Evolutionary conservation across 2,888 invertebrate species (phyloP), one percentile per base, ranked within the genome.

Genomic region (Lingula anatina): DNA sequence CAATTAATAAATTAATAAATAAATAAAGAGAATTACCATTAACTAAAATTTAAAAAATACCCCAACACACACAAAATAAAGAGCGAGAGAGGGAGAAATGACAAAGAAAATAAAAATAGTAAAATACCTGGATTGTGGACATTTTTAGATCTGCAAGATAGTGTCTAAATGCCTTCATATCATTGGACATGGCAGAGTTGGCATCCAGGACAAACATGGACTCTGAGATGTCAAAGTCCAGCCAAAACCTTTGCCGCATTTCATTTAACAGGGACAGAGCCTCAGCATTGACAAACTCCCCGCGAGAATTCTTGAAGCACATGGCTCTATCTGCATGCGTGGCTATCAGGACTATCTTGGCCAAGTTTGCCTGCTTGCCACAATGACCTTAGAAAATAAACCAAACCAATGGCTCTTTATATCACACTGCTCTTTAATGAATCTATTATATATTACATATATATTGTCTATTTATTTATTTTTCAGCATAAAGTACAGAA

Each of bases 171-270:
- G 81, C 78, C 70, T 83, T 84, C 66, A 85, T 79, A 37, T 84
- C 84, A 42, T 79, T 76, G n/a, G 84, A 83, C 48, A 81, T 81
- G 25, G 84, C 82, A 41, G 83, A 81, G 54, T 83, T 83, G 31
- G 83, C 80, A 66, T 86, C 86, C 71, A 86, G 70, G 26, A 85
- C 79, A 56, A 84, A 79, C 7, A 84, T 59, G 15, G 68, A 78
- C 27, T 81, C 79, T 61, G 82, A 78, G 46, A 86, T 77, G 63
- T 83, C 82, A 60, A 85, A 82, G 59, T 83, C 80, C 54, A 80
- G 77, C 41, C 81, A 80, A 69, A 83, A 82, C 57, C 80, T 74
- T 60, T 76, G 59, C 41, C 62, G 50, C 58, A 71, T 77, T 64
- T 71, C 71, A 50, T 79, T 77, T 43, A 83, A 71, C 39, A 81